Percentiles rank a stretch among this genome's conserved stretches.
Evolutionary conservation across 2,888 invertebrate species (phyloP).

Genomic region (Campoplex nolae): DNA sequence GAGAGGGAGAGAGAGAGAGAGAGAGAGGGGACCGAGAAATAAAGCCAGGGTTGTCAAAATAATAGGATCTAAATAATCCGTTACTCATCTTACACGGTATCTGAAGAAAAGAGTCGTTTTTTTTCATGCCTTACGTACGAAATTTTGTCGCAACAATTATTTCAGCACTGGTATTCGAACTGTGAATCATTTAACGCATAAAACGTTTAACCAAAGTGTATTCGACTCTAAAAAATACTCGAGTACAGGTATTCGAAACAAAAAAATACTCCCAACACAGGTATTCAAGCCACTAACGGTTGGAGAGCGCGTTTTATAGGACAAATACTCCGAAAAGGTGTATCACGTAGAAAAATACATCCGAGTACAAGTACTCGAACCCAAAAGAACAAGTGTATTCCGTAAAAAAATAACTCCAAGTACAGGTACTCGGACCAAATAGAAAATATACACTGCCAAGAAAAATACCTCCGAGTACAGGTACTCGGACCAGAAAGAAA

Average conservation of each 20-base stretch:
- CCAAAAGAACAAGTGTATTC: no score
- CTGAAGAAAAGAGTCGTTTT: background rate
- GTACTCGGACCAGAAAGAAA: no score
- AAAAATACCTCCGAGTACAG: no score
- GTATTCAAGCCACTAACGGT: background rate
- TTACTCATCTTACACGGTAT: background rate
- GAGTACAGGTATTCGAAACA: no score
- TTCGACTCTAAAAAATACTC: background rate
- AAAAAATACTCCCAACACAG: background rate
- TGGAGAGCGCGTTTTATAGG: background rate
- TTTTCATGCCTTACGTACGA: background rate
- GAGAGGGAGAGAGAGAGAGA: constrained; percentile 4
- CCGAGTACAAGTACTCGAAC: no score
- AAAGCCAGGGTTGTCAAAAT: background rate
- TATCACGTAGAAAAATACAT: no score
- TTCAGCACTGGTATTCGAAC: background rate
- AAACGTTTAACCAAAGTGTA: background rate
- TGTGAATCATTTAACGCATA: no score
- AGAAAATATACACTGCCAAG: no score
- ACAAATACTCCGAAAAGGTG: no score
- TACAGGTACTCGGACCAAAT: no score
- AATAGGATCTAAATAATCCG: background rate
- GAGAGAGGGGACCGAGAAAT: background rate
- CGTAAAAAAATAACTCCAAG: no score
- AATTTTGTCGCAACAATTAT: background rate